A percentile compares a stretch with the other conserved stretches of the same genome.
phyloP scores from a whole-genome alignment of 2,888 invertebrate species.

The Drosophila borborema region DNA sequence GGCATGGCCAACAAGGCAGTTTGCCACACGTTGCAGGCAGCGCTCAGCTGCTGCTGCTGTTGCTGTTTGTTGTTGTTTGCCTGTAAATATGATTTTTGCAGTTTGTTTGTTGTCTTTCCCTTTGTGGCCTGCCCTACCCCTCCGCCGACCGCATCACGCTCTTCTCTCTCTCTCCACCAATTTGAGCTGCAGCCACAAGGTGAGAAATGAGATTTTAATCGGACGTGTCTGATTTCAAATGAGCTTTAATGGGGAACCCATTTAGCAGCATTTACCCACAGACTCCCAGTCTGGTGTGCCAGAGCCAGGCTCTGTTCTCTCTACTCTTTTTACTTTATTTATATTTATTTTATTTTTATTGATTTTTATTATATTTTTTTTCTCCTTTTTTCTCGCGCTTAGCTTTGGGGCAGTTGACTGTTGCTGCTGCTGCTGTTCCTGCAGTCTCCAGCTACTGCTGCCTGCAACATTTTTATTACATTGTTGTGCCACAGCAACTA shows the following conservation, averaged over 20 bases:
- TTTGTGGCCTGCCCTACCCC: neutral
- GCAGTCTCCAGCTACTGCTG: constrained; percentile 17
- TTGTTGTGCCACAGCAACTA: constrained; percentile 18
- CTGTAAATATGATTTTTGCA: constrained; percentile 73
- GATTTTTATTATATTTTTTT: constrained; percentile 30
- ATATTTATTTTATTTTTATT: constrained; percentile 46
- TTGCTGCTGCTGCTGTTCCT: constrained; percentile 2
- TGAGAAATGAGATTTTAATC: constrained; percentile 86
- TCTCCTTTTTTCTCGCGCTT: constrained; percentile 3
- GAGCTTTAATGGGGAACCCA: constrained; percentile 85
- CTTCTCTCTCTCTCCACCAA: constrained; percentile 34
- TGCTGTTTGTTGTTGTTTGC: constrained; percentile 34
- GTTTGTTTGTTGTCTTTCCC: constrained; percentile 67
- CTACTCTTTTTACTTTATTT: constrained; percentile 62
- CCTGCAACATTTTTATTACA: constrained; percentile 34
- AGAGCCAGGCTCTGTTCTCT: constrained; percentile 21
- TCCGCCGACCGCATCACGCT: neutral
- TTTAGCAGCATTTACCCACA: constrained; percentile 78
- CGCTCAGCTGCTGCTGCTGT: constrained; percentile 26
- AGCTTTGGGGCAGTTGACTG: constrained; percentile 32
- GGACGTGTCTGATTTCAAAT: constrained; percentile 86
- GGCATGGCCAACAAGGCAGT: constrained; percentile 51
- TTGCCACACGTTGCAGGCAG: constrained; percentile 18
- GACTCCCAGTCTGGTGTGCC: constrained; percentile 23
- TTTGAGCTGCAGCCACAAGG: constrained; percentile 82